Percentiles rank a stretch among this genome's conserved stretches.
phyloP scores from a whole-genome alignment of 2,797 vertebrate species.

The Dallia pectoralis region DNA sequence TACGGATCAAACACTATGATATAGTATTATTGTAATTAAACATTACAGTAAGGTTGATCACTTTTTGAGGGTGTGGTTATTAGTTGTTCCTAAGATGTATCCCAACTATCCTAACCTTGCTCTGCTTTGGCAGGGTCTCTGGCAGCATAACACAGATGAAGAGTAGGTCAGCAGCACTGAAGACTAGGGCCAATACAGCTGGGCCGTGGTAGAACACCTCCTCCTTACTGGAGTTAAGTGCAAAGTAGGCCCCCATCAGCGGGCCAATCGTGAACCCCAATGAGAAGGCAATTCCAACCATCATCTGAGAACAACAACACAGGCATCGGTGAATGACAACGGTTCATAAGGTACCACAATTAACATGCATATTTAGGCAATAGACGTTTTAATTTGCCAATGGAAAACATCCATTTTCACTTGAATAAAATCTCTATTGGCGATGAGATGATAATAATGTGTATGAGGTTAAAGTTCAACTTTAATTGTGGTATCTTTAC shows the following conservation, averaged over 20 bases:
- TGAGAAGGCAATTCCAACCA: constrained; percentile 94
- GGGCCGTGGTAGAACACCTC: constrained; percentile 79
- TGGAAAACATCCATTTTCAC: not conserved
- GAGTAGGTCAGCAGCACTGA: constrained; percentile 80
- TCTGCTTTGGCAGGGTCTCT: constrained; percentile 83
- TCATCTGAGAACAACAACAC: constrained; percentile 75
- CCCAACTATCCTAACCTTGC: constrained; percentile 74
- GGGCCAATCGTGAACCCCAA: constrained; percentile 94
- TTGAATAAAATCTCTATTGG: not conserved
- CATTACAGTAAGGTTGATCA: not conserved
- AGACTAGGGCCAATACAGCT: constrained; percentile 81
- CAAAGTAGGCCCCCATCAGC: constrained; percentile 89
- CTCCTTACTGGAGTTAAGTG: constrained; percentile 63
- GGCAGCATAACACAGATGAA: constrained; percentile 89
- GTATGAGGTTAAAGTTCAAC: too few species aligned
- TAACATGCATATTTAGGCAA: not conserved
- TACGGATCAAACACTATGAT: not conserved
- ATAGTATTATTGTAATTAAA: not conserved
- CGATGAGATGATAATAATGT: too few species aligned
- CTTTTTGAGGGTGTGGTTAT: not conserved
- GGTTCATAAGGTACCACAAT: not conserved
- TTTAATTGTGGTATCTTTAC: too few species aligned
- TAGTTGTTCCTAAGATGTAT: not conserved
- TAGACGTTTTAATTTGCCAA: too few species aligned
- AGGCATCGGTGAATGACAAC: not conserved